Percentiles rank a stretch among this genome's conserved stretches.
Conservation (phyloP, 2,113 vertebrate genomes). For the Oreochromis aureus region DNA sequence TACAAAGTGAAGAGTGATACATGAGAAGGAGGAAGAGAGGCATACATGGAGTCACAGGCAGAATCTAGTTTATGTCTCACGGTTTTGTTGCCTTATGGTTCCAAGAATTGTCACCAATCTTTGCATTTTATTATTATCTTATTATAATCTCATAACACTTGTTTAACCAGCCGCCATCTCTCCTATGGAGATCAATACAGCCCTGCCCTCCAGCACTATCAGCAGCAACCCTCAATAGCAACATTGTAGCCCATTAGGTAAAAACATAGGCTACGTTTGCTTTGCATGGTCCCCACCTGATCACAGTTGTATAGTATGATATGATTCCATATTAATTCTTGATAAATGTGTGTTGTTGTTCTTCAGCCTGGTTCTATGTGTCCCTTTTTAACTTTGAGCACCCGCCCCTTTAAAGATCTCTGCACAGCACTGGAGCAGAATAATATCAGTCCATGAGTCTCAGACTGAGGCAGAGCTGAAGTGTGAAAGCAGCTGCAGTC, state of each 20-base stretch:
- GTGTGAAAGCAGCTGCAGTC: background rate
- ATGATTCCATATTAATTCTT: background rate
- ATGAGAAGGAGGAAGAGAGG: too few relatives aligned
- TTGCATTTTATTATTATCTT: too few relatives aligned
- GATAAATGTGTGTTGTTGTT: background rate
- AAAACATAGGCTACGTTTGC: background rate
- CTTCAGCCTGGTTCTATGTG: background rate
- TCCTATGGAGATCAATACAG: too few relatives aligned
- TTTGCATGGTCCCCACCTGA: background rate
- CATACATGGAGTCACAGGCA: too few relatives aligned
- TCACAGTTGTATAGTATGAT: background rate
- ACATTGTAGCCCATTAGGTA: background rate
- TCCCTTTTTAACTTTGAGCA: background rate
- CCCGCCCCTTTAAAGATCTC: rapidly evolving
- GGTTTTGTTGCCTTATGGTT: too few relatives aligned
- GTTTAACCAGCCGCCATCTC: too few relatives aligned
- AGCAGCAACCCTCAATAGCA: too few relatives aligned
- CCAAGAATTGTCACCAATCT: too few relatives aligned
- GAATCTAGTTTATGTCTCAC: too few relatives aligned
- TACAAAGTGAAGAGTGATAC: too few relatives aligned
- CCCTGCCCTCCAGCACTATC: too few relatives aligned
- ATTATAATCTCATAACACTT: too few relatives aligned
- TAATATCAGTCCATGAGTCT: background rate
- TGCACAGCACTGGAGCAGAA: background rate
- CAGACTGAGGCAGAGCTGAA: background rate